Evolutionary conservation across 2,797 vertebrate species (phyloP).

Genomic region (Pangasius macronema): DNA sequence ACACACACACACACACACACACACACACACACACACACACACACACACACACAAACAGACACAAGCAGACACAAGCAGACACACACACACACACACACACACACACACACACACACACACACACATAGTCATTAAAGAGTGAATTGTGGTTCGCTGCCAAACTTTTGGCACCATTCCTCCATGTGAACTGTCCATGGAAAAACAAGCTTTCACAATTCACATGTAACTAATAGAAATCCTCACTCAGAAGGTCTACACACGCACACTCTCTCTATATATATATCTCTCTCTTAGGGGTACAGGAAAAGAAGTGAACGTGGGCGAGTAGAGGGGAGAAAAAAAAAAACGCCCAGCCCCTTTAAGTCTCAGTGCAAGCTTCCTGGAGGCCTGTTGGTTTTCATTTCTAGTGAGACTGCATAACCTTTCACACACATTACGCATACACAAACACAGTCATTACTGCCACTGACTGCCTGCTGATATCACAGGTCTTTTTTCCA

Average conservation of each 20-base stretch:
- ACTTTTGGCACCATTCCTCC: constrained; percentile 67
- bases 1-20: constrained; percentile 60
- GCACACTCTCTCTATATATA: not conserved
- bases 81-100: constrained; percentile 22
- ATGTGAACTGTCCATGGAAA: constrained; percentile 71
- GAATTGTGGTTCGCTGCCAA: constrained; percentile 69
- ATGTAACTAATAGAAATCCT: constrained; percentile 72
- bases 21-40: constrained; percentile 29
- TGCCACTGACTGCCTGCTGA: not conserved
- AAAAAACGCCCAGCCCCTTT: constrained; percentile 68
- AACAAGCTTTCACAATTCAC: constrained; percentile 65
- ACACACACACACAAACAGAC: constrained; percentile 17
- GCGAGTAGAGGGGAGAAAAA: constrained; percentile 36
- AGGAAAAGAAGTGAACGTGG: constrained; percentile 42
- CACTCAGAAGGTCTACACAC: constrained; percentile 18
- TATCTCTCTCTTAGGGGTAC: constrained; percentile 49
- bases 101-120: constrained; percentile 27
- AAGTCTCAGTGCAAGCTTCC: constrained; percentile 62
- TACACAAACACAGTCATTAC: constrained; percentile 31
- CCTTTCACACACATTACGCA: constrained; percentile 57
- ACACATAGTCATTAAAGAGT: constrained; percentile 60
- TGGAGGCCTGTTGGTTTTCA: constrained; percentile 58
- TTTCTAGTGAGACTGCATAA: constrained; percentile 65
- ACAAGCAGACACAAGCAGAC: constrained; percentile 33
- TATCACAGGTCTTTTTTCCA: not conserved